phyloP scores from a whole-genome alignment of 2,797 vertebrate species.

The Neosilurus hyrtlii region DNA sequence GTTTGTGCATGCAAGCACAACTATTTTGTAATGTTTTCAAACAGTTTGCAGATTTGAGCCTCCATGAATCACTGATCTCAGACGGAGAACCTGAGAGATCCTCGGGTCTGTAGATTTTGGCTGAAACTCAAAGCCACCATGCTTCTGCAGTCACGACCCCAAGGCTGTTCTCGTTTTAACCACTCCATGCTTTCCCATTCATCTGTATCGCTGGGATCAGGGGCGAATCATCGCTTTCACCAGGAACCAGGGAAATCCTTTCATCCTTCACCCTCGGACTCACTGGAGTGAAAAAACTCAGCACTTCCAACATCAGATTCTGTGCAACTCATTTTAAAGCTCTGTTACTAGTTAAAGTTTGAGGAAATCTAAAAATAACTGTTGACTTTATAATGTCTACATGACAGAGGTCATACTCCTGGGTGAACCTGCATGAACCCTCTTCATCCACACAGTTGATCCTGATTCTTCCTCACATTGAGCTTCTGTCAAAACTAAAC shows the following conservation, averaged over 20 bases:
- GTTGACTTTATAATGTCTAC: constrained; percentile 11
- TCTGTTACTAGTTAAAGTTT: constrained; percentile 5
- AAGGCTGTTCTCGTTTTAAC: background rate
- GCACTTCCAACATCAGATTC: background rate
- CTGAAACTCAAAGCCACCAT: background rate
- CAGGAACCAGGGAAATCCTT: constrained; percentile 1
- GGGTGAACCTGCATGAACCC: background rate
- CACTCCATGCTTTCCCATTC: background rate
- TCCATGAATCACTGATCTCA: background rate
- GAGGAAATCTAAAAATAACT: constrained; percentile 18
- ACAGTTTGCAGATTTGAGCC: background rate
- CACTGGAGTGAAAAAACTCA: background rate
- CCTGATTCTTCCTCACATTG: background rate
- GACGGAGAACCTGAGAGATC: background rate
- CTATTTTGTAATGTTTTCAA: background rate
- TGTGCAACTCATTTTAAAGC: background rate
- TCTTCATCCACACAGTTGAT: background rate
- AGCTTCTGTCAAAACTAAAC: background rate
- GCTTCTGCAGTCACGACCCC: background rate
- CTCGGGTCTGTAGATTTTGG: constrained; percentile 8
- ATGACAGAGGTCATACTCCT: background rate
- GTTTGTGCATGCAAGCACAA: background rate
- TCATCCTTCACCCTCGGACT: constrained; percentile 9
- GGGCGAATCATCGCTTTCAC: background rate
- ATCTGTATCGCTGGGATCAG: background rate